These are phyloP conservation scores for Drosophila pegasa DNA, from an alignment of 2,888 invertebrate genomes.

Conservation along the genomic window DNA sequence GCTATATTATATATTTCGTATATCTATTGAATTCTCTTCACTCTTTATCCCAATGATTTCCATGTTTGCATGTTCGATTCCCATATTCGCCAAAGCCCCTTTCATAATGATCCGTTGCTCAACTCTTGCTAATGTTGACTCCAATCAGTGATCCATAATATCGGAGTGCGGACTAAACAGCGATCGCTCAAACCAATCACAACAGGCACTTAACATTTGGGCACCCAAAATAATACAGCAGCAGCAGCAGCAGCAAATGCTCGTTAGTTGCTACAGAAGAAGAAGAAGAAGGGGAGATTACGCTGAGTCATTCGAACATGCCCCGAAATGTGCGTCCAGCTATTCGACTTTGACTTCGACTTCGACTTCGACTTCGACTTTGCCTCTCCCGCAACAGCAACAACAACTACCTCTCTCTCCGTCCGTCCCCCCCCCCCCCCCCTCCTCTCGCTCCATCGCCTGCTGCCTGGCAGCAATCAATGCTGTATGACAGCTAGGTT, in stretches of 20 bases:
- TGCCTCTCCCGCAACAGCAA: slow-evolving; percentile 42
- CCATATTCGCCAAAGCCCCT: slow-evolving; percentile 9
- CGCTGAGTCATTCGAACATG: slow-evolving; percentile 54
- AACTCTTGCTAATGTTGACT: slow-evolving; percentile 24
- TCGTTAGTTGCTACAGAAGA: slow-evolving; percentile 9
- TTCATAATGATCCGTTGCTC: slow-evolving; percentile 29
- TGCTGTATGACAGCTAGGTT: slow-evolving; percentile 80
- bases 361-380: neutral
- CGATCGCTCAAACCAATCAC: slow-evolving; percentile 65
- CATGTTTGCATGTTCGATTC: slow-evolving; percentile 16
- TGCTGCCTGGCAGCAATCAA: slow-evolving; percentile 69
- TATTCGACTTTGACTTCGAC: slow-evolving; percentile 16
- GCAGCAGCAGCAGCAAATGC: slow-evolving; percentile 23
- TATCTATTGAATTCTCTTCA: neutral
- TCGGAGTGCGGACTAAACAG: slow-evolving; percentile 31
- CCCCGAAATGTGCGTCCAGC: slow-evolving; percentile 26
- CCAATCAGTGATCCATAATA: slow-evolving; percentile 53
- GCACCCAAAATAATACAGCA: slow-evolving; percentile 35
- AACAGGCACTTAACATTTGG: slow-evolving; percentile 77
- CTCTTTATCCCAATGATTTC: slow-evolving; percentile 6
- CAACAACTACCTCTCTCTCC: neutral
- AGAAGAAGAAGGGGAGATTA: slow-evolving; percentile 12
- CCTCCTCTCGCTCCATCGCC: neutral
- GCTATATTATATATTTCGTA: neutral
- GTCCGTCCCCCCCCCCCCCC: neutral